Evolutionary conservation across 2,888 invertebrate species (phyloP).

Genomic region (Coremacera marginata): DNA sequence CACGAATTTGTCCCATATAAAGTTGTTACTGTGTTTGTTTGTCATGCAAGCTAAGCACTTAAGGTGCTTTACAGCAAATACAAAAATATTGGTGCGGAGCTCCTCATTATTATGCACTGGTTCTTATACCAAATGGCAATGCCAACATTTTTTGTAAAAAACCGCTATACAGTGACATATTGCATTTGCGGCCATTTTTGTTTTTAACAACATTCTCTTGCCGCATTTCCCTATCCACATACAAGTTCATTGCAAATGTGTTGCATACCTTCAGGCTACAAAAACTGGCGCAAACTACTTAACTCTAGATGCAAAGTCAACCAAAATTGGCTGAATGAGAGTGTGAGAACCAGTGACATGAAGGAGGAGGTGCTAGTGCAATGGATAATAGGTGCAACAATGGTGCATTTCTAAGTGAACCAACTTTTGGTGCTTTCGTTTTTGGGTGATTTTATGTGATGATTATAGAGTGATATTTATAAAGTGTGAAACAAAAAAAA

Average conservation of each 20-base stretch:
- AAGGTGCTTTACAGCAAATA: no score
- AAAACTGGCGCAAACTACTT: not conserved
- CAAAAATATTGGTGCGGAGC: no score
- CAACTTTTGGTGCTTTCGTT: slow-evolving; percentile 4
- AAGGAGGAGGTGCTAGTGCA: not conserved
- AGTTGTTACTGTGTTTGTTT: no score
- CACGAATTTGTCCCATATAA: no score
- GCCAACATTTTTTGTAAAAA: no score
- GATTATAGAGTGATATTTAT: slow-evolving; percentile 15
- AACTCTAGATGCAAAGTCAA: not conserved
- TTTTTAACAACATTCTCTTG: not conserved
- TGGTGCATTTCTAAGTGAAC: not conserved
- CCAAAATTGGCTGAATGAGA: not conserved
- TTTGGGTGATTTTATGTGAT: not conserved
- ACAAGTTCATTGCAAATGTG: not conserved
- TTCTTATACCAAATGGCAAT: no score
- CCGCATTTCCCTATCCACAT: not conserved
- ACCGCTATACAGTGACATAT: not conserved
- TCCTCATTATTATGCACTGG: no score
- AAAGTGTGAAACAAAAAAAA: slow-evolving; percentile 1
- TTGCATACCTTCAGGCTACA: slow-evolving; percentile 24
- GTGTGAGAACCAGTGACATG: not conserved
- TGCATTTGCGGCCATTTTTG: not conserved
- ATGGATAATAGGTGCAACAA: not conserved
- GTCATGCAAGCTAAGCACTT: no score